Percentiles rank a stretch among this genome's conserved stretches.
phyloP scores from a whole-genome alignment of 2,888 invertebrate genomes.

The Priocnemis perturbator region DNA sequence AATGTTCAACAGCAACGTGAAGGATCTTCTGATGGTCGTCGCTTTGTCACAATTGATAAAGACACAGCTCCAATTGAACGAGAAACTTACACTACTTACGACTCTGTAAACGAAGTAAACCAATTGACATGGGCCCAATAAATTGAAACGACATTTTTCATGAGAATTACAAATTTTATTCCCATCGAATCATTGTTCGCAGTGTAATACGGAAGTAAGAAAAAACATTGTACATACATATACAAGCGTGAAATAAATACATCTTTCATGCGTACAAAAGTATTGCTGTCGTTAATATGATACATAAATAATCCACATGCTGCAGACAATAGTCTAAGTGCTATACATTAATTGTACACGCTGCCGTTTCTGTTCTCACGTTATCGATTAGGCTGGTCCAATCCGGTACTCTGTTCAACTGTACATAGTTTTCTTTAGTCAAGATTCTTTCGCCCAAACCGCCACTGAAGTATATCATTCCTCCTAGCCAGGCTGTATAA shows the following conservation, averaged over 20 bases:
- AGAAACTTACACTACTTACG: slow-evolving; percentile 92
- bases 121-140: background rate
- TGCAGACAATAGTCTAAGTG: no score
- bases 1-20: slow-evolving; percentile 97
- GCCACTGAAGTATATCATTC: slow-evolving; percentile 86
- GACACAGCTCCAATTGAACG: slow-evolving; percentile 96
- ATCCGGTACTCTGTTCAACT: slow-evolving; percentile 85
- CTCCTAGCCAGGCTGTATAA: slow-evolving; percentile 91
- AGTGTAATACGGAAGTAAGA: no score
- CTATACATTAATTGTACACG: slow-evolving; percentile 3
- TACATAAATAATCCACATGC: background rate
- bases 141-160: no score
- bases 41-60: slow-evolving; percentile 97
- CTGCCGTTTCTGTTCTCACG: slow-evolving; percentile 18
- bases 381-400: slow-evolving; percentile 85
- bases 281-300: background rate
- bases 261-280: no score
- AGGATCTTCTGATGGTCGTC: slow-evolving; percentile 98
- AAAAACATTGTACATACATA: no score
- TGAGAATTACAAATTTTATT: no score
- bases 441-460: slow-evolving; percentile 83
- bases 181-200: no score
- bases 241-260: no score
- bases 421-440: slow-evolving; percentile 85
- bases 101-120: slow-evolving; percentile 76